Evolutionary conservation across 1,140 invertebrate species (phyloP), one percentile per base, ranked within the genome.

Genomic region (Papilio dardanus): DNA sequence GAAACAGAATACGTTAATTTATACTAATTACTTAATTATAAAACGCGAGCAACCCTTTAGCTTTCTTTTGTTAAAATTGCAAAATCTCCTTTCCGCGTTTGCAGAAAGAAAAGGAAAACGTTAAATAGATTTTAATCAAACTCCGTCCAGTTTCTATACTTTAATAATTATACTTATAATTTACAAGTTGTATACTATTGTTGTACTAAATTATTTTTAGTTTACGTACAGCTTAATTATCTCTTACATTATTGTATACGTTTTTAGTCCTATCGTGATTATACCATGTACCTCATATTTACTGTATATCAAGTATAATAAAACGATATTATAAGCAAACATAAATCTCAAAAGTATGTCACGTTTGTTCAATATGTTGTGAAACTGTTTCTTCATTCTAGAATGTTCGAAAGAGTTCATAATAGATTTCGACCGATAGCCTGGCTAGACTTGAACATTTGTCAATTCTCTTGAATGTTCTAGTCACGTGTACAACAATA

Each of bases 401-500:
- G 67, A 69, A 69, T 16, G 31, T 69, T 69, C 33, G n/a, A n/a
- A 67, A 67, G 35, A 21, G 54, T 62, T 62, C 54, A 62, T 62
- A 62, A 62, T 62, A 62, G 21, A 62, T 62, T 62, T 62, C 14
- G 54, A 62, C 54, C 54, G 24, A 62, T 62, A 62, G 24, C 54
- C 54, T 62, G 30, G 54, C 28, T 28, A 62, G 54, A 37, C 21
- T 24, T 40, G 67, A 40, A 69, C 67, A 42, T 69, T 40, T 69
- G 66, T 33, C 67, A 69, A 35, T 37, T 69, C 35, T 37, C 21
- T 14, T 30, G 21, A 40, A 42, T 69, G 10, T 69, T 62, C 33
- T 66, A 69, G 67, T 69, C 67, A 69, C 37, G 5, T 37, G 31
- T 62, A 24, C 76, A 50, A 74, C 50, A 74, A 76, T 75, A 21